A percentile compares a stretch with the other conserved stretches of the same genome.
Evolutionary conservation across 2,888 invertebrate genomes (phyloP).

Genomic region (Lypha dubia): DNA sequence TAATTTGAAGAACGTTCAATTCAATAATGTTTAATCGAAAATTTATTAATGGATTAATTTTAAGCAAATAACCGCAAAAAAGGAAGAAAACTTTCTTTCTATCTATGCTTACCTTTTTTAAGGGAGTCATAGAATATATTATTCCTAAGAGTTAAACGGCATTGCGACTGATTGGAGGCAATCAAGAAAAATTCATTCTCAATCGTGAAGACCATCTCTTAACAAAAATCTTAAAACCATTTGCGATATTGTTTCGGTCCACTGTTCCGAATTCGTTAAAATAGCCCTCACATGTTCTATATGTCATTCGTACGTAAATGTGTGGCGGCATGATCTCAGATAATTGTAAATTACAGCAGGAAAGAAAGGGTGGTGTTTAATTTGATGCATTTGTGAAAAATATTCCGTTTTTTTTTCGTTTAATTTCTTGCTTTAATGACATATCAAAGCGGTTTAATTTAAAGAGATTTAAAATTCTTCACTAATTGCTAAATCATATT

Average conservation of each 20-base stretch:
- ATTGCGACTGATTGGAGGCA: no score
- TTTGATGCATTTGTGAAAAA: constrained; percentile 64
- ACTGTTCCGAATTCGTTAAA: constrained; percentile 50
- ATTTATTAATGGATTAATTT: no score
- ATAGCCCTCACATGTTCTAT: constrained; percentile 55
- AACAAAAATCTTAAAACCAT: background rate
- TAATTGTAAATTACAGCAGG: constrained; percentile 45
- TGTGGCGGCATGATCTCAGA: constrained; percentile 39
- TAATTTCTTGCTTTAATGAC: constrained; percentile 64
- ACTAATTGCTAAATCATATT: constrained; percentile 73
- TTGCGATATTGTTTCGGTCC: background rate
- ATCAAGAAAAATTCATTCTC: no score
- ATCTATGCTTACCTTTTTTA: no score
- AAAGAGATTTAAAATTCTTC: constrained; percentile 69
- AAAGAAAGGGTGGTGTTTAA: constrained; percentile 71
- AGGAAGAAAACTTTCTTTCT: no score
- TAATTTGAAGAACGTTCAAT: no score
- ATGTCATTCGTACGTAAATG: constrained; percentile 33
- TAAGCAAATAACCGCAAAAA: no score
- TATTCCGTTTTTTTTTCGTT: constrained; percentile 20
- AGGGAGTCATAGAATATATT: no score
- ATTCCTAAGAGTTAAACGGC: no score
- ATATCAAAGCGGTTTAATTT: constrained; percentile 71
- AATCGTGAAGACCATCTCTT: background rate
- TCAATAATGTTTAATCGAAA: no score